phyloP scores from a whole-genome alignment of 2,113 vertebrate species.

The Bettongia penicillata region DNA sequence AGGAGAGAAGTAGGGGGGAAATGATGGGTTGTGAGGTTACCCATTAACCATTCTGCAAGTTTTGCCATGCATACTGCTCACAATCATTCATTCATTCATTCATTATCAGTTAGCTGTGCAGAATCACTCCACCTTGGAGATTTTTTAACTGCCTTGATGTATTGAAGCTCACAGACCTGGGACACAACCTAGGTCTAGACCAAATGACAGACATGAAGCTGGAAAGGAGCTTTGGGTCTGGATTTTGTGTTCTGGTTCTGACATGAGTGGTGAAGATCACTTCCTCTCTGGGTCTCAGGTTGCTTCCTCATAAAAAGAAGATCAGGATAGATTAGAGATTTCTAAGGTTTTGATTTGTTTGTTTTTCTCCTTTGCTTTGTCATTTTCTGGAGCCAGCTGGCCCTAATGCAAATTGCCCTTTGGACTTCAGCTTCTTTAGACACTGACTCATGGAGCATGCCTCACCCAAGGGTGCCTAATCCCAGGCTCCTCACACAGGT shows the following conservation, averaged over 20 bases:
- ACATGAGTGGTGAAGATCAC: background rate
- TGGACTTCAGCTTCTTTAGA: too few species aligned
- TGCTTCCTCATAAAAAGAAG: background rate
- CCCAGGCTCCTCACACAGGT: accelerated
- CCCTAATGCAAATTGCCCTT: background rate
- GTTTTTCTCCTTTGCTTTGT: background rate
- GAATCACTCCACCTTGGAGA: background rate
- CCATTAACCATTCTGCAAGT: too few species aligned
- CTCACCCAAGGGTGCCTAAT: background rate
- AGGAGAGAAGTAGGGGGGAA: background rate
- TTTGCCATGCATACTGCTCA: accelerated
- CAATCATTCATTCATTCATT: background rate
- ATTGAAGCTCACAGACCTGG: background rate
- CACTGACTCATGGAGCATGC: too few species aligned
- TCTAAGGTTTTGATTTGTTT: background rate
- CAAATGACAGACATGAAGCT: background rate
- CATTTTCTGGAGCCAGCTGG: background rate
- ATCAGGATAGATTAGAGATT: background rate
- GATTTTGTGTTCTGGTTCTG: background rate
- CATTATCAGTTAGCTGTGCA: background rate
- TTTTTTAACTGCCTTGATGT: background rate
- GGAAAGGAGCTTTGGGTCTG: background rate
- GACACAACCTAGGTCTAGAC: accelerated
- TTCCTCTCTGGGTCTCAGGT: background rate
- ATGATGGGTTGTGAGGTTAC: background rate